Percentiles rank a stretch among this genome's conserved stretches.
Conservation (phyloP, 2,113 vertebrate species). For the Todiramphus saurophagus region DNA sequence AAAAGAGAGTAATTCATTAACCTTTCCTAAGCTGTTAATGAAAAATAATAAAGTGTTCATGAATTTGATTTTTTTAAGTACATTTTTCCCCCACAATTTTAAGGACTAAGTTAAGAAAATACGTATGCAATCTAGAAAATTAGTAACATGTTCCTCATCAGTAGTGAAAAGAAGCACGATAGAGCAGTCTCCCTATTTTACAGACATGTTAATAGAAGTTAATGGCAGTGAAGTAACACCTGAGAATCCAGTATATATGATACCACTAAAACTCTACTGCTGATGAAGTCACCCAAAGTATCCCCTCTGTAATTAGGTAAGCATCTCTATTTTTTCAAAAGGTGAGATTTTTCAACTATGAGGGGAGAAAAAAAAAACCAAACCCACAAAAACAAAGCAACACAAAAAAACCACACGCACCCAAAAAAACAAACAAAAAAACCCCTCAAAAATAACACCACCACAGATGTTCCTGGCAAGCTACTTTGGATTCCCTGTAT, state of each 20-base stretch:
- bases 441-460: too few relatives aligned
- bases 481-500: rapidly evolving
- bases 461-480: neutral
- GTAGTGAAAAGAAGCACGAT: neutral
- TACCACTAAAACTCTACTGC: neutral
- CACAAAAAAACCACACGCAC: too few relatives aligned
- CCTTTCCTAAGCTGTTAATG: neutral
- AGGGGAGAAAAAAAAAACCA: neutral
- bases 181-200: neutral
- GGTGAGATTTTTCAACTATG: neutral
- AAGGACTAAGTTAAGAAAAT: neutral
- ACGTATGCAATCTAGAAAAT: neutral
- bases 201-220: rapidly evolving
- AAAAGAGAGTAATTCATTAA: neutral
- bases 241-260: neutral
- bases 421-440: too few relatives aligned
- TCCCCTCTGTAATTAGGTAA: neutral
- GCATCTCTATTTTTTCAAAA: neutral
- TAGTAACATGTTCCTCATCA: neutral
- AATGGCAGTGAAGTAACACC: neutral
- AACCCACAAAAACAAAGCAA: too few relatives aligned
- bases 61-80: neutral
- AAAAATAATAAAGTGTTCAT: neutral
- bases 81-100: neutral
- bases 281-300: neutral